These are phyloP conservation scores for Manacus vitellinus DNA, from an alignment of 2,113 vertebrate species.

Conservation along the genomic window DNA sequence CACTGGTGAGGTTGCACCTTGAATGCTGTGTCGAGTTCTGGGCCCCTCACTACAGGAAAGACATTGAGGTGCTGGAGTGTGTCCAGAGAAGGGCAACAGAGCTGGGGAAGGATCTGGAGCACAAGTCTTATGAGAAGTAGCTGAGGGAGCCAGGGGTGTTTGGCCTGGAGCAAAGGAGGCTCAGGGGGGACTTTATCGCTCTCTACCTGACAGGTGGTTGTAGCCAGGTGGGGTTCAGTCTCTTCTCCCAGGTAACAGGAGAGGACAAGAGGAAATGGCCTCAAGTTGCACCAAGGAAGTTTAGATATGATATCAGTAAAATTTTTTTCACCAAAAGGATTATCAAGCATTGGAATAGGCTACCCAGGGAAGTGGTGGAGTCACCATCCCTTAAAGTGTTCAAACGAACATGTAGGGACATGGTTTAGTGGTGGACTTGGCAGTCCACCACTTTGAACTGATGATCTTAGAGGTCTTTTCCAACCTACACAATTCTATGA, in stretches of 20 bases:
- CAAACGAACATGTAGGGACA: background rate
- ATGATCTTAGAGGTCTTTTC: background rate
- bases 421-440: background rate
- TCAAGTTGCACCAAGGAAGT: background rate
- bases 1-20: background rate
- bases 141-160: background rate
- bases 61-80: background rate
- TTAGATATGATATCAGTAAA: background rate
- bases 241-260: background rate
- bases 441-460: background rate
- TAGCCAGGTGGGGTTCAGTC: background rate
- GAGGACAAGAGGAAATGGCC: background rate
- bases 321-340: background rate
- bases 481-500: background rate
- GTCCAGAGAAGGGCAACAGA: fast-evolving
- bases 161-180: background rate
- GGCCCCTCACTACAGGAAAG: background rate
- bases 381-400: background rate
- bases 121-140: background rate
- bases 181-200: background rate
- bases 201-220: background rate
- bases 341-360: background rate
- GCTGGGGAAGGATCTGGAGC: background rate
- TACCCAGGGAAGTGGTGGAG: background rate
- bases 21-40: background rate